Conservation (phyloP, 2,797 vertebrate genomes). For the Phoebastria nigripes region DNA sequence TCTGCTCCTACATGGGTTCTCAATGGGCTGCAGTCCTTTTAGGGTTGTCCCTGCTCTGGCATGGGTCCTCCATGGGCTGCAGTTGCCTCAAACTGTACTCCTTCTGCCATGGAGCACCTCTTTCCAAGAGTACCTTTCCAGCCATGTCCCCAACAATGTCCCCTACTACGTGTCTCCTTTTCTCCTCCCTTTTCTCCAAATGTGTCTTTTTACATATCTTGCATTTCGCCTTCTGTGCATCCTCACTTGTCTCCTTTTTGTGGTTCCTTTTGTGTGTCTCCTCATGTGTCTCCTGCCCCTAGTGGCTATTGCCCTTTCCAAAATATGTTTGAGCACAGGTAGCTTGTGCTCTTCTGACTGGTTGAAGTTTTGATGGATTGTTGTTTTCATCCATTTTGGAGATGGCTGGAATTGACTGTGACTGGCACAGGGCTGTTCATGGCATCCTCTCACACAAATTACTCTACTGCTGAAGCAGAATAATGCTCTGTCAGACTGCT, state of each 20-base stretch:
- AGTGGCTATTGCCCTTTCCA: background rate
- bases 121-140: background rate
- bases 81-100: background rate
- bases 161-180: background rate
- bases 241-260: background rate
- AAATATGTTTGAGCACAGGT: background rate
- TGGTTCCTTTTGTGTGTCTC: background rate
- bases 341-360: background rate
- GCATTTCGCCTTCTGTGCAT: background rate
- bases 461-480: background rate
- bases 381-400: background rate
- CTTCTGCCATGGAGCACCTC: background rate
- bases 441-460: background rate
- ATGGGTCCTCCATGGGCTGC: background rate
- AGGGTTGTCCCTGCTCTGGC: background rate
- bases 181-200: background rate
- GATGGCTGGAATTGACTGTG: background rate
- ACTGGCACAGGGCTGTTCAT: background rate
- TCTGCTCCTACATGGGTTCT: background rate
- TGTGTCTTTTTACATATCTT: background rate
- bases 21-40: background rate
- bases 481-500: background rate
- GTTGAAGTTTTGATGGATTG: background rate
- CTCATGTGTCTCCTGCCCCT: background rate
- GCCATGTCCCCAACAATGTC: background rate